Evolutionary conservation across 2,888 invertebrate species (phyloP).

Genomic region (Temnothorax ravouxi): DNA sequence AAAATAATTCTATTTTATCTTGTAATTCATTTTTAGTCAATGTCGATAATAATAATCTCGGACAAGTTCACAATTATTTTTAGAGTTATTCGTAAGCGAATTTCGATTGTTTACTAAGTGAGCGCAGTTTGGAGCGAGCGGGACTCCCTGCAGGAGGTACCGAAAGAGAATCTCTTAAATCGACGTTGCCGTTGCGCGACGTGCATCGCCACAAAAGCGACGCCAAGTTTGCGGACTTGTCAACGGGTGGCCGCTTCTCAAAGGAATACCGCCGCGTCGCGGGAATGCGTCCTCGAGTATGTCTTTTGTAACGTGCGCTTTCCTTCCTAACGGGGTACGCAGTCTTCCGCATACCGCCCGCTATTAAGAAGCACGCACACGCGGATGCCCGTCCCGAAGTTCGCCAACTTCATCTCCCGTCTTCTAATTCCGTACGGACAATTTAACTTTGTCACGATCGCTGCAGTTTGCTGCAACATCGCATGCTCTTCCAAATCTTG

Average conservation of each 20-base stretch:
- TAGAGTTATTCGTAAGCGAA: not conserved
- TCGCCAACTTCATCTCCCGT: slow-evolving; percentile 58
- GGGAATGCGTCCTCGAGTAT: slow-evolving; percentile 67
- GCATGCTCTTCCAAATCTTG: not conserved
- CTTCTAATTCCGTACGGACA: slow-evolving; percentile 46
- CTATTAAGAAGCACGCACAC: slow-evolving; percentile 65
- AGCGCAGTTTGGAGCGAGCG: not conserved
- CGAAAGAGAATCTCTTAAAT: slow-evolving; percentile 48
- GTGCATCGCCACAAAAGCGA: slow-evolving; percentile 68
- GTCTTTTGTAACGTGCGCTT: slow-evolving; percentile 59
- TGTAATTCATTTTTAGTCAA: not conserved
- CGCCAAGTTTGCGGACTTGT: slow-evolving; percentile 62
- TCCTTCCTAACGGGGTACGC: slow-evolving; percentile 55
- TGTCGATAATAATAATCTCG: not conserved
- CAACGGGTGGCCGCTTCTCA: slow-evolving; percentile 72
- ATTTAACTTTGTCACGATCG: slow-evolving; percentile 41
- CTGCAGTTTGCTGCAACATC: slow-evolving; percentile 4
- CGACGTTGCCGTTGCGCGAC: slow-evolving; percentile 34
- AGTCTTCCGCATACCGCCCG: slow-evolving; percentile 70
- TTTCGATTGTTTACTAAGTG: not conserved
- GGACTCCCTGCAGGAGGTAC: not conserved
- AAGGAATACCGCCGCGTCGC: slow-evolving; percentile 72
- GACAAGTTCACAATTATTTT: not conserved
- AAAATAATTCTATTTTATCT: not conserved
- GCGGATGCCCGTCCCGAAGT: slow-evolving; percentile 44